A percentile compares a stretch with the other conserved stretches of the same genome.
phyloP scores from a whole-genome alignment of 2,888 invertebrate species.

The Arrhopalites spinosus region DNA sequence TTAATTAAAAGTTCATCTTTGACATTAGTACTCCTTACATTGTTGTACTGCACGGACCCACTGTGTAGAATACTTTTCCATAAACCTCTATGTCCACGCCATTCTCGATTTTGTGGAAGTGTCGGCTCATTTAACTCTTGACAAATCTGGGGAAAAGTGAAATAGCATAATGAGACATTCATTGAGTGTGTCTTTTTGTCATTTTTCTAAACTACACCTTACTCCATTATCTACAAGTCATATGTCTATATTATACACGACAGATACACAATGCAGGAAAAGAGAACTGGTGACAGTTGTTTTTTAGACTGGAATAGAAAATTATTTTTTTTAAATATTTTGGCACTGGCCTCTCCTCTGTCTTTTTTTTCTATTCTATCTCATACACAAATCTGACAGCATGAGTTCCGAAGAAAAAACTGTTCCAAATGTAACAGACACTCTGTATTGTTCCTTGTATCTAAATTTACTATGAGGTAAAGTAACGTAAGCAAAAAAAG shows the following conservation, averaged over 20 bases:
- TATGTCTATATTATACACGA: too few species aligned
- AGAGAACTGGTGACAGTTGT: neutral
- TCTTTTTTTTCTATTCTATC: neutral
- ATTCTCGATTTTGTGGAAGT: conserved; percentile 68
- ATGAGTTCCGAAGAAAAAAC: too few species aligned
- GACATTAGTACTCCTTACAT: too few species aligned
- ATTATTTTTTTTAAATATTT: neutral
- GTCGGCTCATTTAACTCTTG: conserved; percentile 71
- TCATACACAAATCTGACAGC: neutral
- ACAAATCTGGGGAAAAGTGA: conserved; percentile 60
- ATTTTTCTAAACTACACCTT: neutral
- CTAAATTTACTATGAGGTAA: conserved; percentile 3
- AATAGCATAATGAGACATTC: neutral
- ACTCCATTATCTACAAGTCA: neutral
- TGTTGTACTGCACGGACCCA: conserved; percentile 47
- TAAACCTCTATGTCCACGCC: conserved; percentile 68
- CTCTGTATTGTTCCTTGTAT: neutral
- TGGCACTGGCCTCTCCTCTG: conserved; percentile 1
- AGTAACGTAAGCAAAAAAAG: neutral
- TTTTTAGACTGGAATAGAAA: neutral
- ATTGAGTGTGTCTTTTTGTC: neutral
- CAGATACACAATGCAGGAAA: too few species aligned
- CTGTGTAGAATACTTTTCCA: conserved; percentile 64
- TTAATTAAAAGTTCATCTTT: too few species aligned
- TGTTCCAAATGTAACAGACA: too few species aligned